phyloP scores from a whole-genome alignment of 2,797 vertebrate species.

The Acanthurus lineatus region DNA sequence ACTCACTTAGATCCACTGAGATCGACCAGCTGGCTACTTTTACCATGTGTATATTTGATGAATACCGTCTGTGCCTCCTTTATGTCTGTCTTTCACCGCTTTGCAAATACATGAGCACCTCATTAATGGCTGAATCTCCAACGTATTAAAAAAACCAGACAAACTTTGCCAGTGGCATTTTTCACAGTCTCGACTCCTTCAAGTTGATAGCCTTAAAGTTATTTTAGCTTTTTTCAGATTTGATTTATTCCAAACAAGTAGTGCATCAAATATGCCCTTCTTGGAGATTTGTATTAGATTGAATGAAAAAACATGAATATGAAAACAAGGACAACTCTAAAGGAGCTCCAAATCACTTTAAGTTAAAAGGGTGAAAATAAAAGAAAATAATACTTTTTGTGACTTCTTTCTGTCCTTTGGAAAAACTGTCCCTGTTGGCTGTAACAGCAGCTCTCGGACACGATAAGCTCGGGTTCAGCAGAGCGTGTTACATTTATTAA shows the following conservation, averaged over 20 bases:
- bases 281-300: conserved; percentile 65
- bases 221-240: conserved; percentile 58
- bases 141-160: conserved; percentile 42
- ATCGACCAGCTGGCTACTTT: background rate
- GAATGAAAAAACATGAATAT: conserved; percentile 65
- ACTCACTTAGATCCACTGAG: background rate
- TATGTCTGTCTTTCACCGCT: conserved; percentile 30
- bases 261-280: conserved; percentile 64
- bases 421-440: conserved; percentile 37
- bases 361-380: conserved; percentile 44
- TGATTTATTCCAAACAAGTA: conserved; percentile 75
- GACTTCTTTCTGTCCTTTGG: conserved; percentile 56
- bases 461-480: conserved; percentile 27
- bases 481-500: conserved; percentile 54
- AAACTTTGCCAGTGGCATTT: conserved; percentile 59
- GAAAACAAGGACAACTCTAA: conserved; percentile 63
- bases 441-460: conserved; percentile 39
- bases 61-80: conserved; percentile 19
- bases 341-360: conserved; percentile 43
- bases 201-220: conserved; percentile 65
- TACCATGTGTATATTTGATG: background rate
- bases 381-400: conserved; percentile 30
- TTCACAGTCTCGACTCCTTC: conserved; percentile 50
- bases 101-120: conserved; percentile 27
- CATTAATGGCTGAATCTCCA: conserved; percentile 33